Evolutionary conservation across 2,888 invertebrate genomes (phyloP).

Genomic region (Polyommatus icarus): DNA sequence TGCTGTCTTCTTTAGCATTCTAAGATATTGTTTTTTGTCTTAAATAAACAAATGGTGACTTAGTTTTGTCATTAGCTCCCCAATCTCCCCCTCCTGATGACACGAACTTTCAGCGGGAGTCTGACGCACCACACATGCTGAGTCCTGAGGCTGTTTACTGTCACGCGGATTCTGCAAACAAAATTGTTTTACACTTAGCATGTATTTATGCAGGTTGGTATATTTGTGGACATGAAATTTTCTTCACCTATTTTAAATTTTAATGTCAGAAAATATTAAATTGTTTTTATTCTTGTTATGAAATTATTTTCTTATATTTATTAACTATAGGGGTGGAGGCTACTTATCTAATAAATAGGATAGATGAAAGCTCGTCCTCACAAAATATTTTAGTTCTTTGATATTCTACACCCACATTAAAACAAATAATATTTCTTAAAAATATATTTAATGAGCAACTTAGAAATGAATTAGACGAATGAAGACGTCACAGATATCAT

Average conservation of each 20-base stretch:
- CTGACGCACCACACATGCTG: slow-evolving; percentile 51
- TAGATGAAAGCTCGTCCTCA: not conserved
- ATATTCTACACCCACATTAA: not conserved
- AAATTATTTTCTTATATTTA: no score
- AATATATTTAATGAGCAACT: not conserved
- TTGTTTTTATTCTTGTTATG: no score
- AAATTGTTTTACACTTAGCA: slow-evolving; percentile 9
- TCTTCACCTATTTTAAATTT: no score
- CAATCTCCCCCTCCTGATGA: slow-evolving; percentile 39
- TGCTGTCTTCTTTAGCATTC: not conserved
- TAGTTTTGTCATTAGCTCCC: slow-evolving; percentile 6
- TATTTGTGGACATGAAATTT: no score
- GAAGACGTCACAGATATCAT: slow-evolving; percentile 37
- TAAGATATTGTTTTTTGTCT: not conserved
- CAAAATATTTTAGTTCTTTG: not conserved
- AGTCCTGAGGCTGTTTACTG: slow-evolving; percentile 44
- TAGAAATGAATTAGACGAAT: slow-evolving; percentile 29
- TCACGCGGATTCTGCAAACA: slow-evolving; percentile 39
- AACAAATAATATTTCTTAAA: not conserved
- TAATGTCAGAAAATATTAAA: no score
- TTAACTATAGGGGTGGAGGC: not conserved
- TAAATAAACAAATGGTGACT: not conserved
- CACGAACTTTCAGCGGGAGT: slow-evolving; percentile 46
- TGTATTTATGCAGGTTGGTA: no score
- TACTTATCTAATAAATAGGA: not conserved